Base-by-base conservation (phyloP, 2,113 vertebrate genomes). In the Petroica traversi region DNA sequence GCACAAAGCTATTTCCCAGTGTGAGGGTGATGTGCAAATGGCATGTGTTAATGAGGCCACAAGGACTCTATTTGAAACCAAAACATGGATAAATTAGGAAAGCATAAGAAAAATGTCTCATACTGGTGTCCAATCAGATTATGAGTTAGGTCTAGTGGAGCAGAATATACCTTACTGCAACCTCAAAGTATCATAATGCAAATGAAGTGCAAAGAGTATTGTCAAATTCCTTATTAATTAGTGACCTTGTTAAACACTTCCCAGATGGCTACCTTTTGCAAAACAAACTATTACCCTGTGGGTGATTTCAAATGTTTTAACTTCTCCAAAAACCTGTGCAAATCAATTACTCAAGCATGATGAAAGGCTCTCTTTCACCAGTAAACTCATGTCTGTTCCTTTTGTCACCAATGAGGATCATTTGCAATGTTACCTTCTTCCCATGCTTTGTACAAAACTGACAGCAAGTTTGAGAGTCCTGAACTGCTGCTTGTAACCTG, bases 181-280 rank as follows among this genome's bases (percentile, higher is more conserved):
- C 68, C 89, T 94, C 46, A 23, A 91, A 93, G 55, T 77, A 63
- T 75, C 78, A 68, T 85, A 55, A 18, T n/a, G 38, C 71, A 95
- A 97, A 97, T 69, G 18, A 92, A 96, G 63, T 33, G 59, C 66
- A 40, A 41, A 94, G 85, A 61, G 69, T 64, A 55, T 88, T 95
- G 64, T 49, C 88, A 96, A 95, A 85, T 77, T 94, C 57, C 63
- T 75, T 96, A 94, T 96, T 97, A 97, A 97, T 97, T 96, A 88
- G 49, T 46, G 13, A 46, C 36, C 31, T 75, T 79, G 85, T 93
- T 96, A 95, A 88, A 64, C 38, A 41, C 66, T 88, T 92, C 77
- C 92, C 91, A 63, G 40, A 51, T 58, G 64, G 28, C 33, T 86
- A 69, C 14, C 20, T 75, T 95, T 89, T 91, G 45, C 63, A 88